Conservation (phyloP, 2,797 vertebrate genomes). For the Micrastur ruficollis region DNA sequence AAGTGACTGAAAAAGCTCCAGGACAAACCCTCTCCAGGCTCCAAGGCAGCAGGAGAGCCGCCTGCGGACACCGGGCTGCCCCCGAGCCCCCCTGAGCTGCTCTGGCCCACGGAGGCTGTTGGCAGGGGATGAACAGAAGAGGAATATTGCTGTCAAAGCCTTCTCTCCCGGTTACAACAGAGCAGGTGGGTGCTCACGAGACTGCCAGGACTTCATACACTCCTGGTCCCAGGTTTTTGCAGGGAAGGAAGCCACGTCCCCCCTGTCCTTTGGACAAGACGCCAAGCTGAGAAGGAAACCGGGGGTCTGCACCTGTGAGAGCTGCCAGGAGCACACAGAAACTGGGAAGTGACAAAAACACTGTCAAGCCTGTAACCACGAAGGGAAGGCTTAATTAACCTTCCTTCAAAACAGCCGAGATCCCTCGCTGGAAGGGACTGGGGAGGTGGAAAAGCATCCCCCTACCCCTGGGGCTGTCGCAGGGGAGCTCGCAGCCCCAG, state of each 20-base stretch:
- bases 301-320: fast-evolving
- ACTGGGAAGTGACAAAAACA: neutral
- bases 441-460: neutral
- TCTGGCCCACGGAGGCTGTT: neutral
- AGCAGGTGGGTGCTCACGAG: fast-evolving
- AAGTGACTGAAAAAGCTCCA: neutral
- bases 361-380: neutral
- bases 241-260: neutral
- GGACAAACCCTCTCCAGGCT: neutral
- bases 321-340: neutral
- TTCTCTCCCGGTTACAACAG: fast-evolving
- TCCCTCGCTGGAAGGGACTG: neutral
- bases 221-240: neutral
- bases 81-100: neutral
- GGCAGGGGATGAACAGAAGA: neutral
- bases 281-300: neutral
- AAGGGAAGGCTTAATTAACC: neutral
- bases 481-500: neutral
- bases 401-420: neutral
- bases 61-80: neutral
- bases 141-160: too few relatives aligned
- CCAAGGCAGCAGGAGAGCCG: neutral
- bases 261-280: neutral
- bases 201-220: fast-evolving
- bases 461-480: neutral